A percentile compares a stretch with the other conserved stretches of the same genome.
Evolutionary conservation across 2,797 vertebrate genomes (phyloP).

Genomic region (Pipistrellus kuhlii): DNA sequence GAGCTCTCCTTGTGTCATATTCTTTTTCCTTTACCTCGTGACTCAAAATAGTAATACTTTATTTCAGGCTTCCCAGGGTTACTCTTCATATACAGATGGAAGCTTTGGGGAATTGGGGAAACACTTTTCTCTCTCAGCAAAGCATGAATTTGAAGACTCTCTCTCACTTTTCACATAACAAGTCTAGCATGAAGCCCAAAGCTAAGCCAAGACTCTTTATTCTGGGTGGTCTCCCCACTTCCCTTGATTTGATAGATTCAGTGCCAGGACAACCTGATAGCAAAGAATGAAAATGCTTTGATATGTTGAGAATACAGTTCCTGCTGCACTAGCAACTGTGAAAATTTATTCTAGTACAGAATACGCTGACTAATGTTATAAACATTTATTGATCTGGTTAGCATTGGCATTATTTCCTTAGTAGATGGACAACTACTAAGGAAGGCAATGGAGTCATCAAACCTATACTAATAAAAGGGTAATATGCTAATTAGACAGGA

Average conservation of each 20-base stretch:
- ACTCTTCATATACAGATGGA: background rate
- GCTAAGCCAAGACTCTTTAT: conserved; percentile 9
- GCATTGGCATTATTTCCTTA: background rate
- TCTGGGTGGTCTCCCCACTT: background rate
- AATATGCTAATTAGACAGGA: no score
- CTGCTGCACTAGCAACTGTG: background rate
- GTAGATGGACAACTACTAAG: background rate
- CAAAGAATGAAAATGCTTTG: background rate
- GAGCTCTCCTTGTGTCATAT: background rate
- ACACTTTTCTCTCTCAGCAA: conserved; percentile 30
- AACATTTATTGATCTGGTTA: conserved; percentile 14
- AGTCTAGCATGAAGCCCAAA: conserved; percentile 27
- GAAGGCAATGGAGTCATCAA: background rate
- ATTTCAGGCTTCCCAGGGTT: conserved; percentile 23
- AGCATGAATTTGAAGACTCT: background rate
- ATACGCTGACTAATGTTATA: background rate
- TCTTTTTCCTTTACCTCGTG: background rate
- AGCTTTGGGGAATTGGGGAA: conserved; percentile 13
- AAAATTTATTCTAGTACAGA: background rate
- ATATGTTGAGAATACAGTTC: background rate
- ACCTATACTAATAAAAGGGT: no score
- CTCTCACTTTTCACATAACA: conserved; percentile 15
- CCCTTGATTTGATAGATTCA: background rate
- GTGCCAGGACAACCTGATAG: background rate
- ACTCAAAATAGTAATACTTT: conserved; percentile 18